Base-by-base conservation (phyloP, 2,113 vertebrate genomes). In the Nansenia antarctica region DNA sequence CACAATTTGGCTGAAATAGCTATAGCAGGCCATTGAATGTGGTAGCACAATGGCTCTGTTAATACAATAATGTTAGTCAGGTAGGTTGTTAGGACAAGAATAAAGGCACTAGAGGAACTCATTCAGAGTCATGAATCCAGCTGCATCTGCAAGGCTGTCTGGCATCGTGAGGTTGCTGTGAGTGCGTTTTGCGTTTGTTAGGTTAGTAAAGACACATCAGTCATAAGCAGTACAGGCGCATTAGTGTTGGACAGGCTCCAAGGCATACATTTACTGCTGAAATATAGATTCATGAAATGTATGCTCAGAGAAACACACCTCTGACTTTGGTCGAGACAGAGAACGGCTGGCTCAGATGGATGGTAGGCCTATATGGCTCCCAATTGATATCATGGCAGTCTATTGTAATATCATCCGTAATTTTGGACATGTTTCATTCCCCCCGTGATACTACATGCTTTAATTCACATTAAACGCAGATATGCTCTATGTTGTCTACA, bases 241-340 rank as follows among this genome's bases (percentile, higher is more conserved):
- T 87, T 83, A 80, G 78, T 39, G 59, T 67, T 88, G 85, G 86
- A 82, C n/a, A 7, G 18, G 65, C 58, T 76, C 85, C 86, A 81
- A 66, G 58, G 59, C 55, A 73, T 63, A 69, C 76, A 82, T 85
- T 83, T 70, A 65, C 63, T 24, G 31, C 52, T 57, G 54, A 67
- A 72, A 77, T 84, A 82, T 73, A 70, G 69, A 83, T 81, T 79
- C 52, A 65, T 60, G 65, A 12, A 5, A 31, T 54, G 49, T 55
- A 39, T 64, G 32, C 26, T 47, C 15, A 65, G 57, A 31, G 39
- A 3, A 22, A 34, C 42, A 32, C 20, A 67, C 20, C 45, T 59
- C 24, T 57, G 30, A 53, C 18, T 55, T 65, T 22, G 5, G 55
- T 26, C 32, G 49, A 65, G 61, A 58, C 1, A 20, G 5, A 45